These are phyloP conservation scores for Perca schrenkii DNA, from an alignment of 2,113 vertebrate species.

Conservation along the genomic window DNA sequence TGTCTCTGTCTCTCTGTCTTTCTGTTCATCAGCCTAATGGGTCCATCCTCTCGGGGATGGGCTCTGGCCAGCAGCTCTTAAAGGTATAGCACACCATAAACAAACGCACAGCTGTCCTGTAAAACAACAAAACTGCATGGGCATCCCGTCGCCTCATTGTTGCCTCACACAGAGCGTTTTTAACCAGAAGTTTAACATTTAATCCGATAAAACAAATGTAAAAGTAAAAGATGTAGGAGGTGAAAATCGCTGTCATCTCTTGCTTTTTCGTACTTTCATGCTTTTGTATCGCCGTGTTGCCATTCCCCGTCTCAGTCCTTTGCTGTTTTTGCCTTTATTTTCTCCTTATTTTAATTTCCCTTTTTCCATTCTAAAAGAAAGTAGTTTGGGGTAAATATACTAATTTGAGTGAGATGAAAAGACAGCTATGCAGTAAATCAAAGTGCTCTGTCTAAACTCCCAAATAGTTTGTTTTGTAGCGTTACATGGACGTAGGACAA, in stretches of 20 bases:
- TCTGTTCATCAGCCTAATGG: slow-evolving; percentile 78
- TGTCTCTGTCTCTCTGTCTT: slow-evolving; percentile 30
- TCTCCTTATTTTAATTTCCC: neutral
- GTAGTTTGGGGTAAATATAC: neutral
- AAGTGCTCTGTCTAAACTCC: neutral
- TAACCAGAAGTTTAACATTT: neutral
- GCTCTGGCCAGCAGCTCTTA: slow-evolving; percentile 74
- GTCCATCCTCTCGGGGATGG: slow-evolving; percentile 78
- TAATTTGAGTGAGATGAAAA: neutral
- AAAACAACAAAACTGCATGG: slow-evolving; percentile 2
- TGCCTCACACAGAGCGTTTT: neutral
- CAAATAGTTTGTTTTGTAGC: neutral
- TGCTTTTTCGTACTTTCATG: neutral
- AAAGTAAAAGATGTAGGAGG: neutral
- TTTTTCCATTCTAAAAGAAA: neutral
- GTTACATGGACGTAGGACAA: too few relatives aligned
- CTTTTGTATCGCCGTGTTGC: neutral
- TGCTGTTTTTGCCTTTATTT: neutral
- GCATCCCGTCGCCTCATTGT: neutral
- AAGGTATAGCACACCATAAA: slow-evolving; percentile 74
- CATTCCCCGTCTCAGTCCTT: neutral
- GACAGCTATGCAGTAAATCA: neutral
- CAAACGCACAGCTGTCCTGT: slow-evolving; percentile 39
- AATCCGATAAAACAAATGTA: too few relatives aligned
- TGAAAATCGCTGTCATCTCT: neutral